A percentile compares a stretch with the other conserved stretches of the same genome.
phyloP scores from a whole-genome alignment of 2,888 invertebrate genomes.

The Drosophila melanosoma region DNA sequence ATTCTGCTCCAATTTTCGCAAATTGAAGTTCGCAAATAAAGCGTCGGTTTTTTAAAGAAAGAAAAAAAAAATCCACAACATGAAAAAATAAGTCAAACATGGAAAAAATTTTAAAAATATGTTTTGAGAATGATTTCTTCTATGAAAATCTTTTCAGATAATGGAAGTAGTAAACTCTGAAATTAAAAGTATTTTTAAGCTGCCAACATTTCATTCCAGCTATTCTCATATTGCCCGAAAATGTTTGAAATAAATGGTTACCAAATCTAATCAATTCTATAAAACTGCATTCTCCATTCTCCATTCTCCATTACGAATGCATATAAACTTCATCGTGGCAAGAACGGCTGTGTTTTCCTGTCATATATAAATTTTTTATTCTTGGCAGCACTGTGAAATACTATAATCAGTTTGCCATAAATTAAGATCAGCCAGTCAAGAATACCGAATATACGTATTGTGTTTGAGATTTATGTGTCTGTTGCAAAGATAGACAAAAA shows the following conservation, averaged over 20 bases:
- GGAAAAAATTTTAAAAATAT: neutral
- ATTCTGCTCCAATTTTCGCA: too few relatives aligned
- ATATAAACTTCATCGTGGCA: neutral
- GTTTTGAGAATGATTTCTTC: neutral
- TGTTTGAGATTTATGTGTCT: conserved; percentile 83
- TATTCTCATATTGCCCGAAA: neutral
- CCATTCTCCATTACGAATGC: neutral
- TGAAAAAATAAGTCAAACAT: neutral
- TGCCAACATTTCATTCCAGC: neutral
- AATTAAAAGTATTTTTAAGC: neutral
- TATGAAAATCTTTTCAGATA: neutral
- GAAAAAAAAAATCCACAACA: fast-evolving
- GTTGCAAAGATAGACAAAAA: conserved; percentile 59
- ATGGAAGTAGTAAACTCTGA: neutral
- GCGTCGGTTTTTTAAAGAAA: neutral
- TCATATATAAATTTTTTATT: conserved; percentile 1
- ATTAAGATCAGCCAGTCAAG: conserved; percentile 76
- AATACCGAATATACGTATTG: conserved; percentile 48
- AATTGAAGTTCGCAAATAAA: too few relatives aligned
- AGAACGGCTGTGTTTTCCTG: neutral
- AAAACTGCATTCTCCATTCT: neutral
- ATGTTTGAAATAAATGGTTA: neutral
- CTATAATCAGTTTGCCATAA: conserved; percentile 82
- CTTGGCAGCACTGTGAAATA: conserved; percentile 45
- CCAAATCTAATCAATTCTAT: neutral